These are phyloP conservation scores for Hylia prasina DNA, from an alignment of 2,113 vertebrate genomes.

Conservation along the genomic window DNA sequence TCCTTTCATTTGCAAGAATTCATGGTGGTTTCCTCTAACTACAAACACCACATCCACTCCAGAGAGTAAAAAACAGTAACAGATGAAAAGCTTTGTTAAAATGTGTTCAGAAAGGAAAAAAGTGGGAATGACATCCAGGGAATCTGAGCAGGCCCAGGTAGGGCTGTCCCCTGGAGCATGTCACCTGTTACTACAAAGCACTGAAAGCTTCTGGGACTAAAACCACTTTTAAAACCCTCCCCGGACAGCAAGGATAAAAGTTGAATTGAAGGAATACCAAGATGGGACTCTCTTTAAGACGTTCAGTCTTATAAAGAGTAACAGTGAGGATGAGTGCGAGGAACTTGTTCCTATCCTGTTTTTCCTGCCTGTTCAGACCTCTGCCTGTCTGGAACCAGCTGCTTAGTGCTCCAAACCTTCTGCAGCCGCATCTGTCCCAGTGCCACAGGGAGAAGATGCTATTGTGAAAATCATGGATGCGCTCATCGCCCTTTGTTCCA, in stretches of 20 bases:
- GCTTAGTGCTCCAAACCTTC: neutral
- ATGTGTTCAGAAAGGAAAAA: neutral
- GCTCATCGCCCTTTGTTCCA: slow-evolving; percentile 42
- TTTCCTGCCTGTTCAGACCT: slow-evolving; percentile 33
- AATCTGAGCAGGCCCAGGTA: neutral
- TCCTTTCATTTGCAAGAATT: neutral
- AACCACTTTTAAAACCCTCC: neutral
- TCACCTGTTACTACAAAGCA: neutral
- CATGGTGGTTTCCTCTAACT: neutral
- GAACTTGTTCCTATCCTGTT: slow-evolving; percentile 29
- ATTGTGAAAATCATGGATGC: neutral
- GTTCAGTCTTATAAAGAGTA: neutral
- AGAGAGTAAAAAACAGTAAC: neutral
- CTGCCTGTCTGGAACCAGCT: slow-evolving; percentile 2
- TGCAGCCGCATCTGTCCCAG: neutral
- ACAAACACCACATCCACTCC: neutral
- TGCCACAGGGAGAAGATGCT: slow-evolving; percentile 2
- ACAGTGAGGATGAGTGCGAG: fast-evolving
- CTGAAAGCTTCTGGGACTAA: neutral
- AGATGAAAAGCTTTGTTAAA: neutral
- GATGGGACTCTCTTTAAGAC: neutral
- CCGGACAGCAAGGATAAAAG: neutral
- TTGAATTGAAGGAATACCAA: neutral
- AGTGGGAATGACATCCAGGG: neutral
- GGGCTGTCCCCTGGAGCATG: neutral